Base-by-base conservation (phyloP, 2,888 invertebrate species). In the Biston betularia region DNA sequence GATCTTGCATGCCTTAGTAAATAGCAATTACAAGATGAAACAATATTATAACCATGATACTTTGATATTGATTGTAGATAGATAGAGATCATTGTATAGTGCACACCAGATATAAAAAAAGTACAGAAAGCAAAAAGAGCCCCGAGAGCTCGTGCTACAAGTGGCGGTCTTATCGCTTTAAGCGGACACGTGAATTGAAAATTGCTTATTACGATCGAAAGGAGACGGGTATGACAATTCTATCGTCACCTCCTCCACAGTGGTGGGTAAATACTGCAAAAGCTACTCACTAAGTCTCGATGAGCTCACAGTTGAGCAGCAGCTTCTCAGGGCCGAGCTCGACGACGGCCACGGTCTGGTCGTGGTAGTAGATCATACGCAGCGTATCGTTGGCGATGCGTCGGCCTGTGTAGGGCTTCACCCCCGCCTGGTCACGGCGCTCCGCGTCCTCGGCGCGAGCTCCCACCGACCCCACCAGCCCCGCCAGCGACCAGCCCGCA, bases 261-360 rank as follows among this genome's bases (percentile, higher is more conserved):
- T 38, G 24, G 3, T 24, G 1, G 15, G 9, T 12, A 46, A 24
- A 24, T 10, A 48, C 9, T 15, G 10, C 10, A 24, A 9, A 52
- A 35, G 33, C 12, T 0, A 63, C 97, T 97, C 90, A 98, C 98
- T 96, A 96, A 75, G 97, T 97, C 94, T 98, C 98, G 82, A 98
- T 96, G 78, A 98, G 94, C 86, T 97, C 97, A 85, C 97, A 97
- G 82, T 96, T 96, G 57, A 96, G 94, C 67, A 97, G 92, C 78
- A 96, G 89, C 84, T 96, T 96, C 69, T 95, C 95, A 7, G 95
- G 94, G 6, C 96, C 96, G 66, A 97, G 93, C 85, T 97, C 97
- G 53, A 97, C 96, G 50, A 98, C 95, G 1, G 97, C 97, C 50
- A 98, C 96, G 0, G 97, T 97, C 89, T 97, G 97, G 81, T 97